Base-by-base conservation (phyloP, 2,113 vertebrate species). In the Ailuropoda melanoleuca region DNA sequence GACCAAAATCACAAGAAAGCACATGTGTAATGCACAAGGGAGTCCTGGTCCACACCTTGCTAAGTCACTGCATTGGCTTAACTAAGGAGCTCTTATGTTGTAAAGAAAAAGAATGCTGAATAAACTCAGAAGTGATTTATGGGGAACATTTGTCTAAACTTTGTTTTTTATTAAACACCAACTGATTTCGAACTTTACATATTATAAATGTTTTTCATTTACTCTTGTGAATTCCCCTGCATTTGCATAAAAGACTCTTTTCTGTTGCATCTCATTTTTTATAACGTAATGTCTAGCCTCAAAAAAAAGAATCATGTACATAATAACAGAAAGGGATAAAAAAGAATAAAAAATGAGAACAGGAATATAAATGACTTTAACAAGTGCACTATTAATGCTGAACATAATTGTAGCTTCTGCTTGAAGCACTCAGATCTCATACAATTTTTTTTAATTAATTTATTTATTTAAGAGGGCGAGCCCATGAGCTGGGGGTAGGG, bases 141-240 rank as follows among this genome's bases (percentile, higher is more conserved):
- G 96, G 50, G 72, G 58, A 97, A 88, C 94, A 90, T 98, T 98
- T 98, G 89, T 98, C 97, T 97, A 91, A 97, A 96, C 91, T 97
- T 97, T 95, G 93, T 84, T 93, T 97, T 98, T 98, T 97, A 86
- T 98, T 95, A 97, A 98, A 98, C 92, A 93, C 95, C 86, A 97
- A 92, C 82, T 98, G 98, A 97, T 98, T 98, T 97, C 96, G 90
- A 98, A 96, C 90, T 98, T 92, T 77, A 84, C 80, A 1, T 84
- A 97, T 98, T 98, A 98, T 97, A 97, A 98, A 98, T 98, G 98
- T 98, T 97, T 98, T 98, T 98, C 98, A 98, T 98, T 98, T 98
- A 97, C 84, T 97, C 80, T 97, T 94, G 96, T 93, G 88, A 0
- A 53, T 94, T 93, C 97, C 92, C 89, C 88, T 91, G 37, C 68